Base-by-base conservation (phyloP, 2,888 invertebrate genomes). In the Cyclophora albipunctata region DNA sequence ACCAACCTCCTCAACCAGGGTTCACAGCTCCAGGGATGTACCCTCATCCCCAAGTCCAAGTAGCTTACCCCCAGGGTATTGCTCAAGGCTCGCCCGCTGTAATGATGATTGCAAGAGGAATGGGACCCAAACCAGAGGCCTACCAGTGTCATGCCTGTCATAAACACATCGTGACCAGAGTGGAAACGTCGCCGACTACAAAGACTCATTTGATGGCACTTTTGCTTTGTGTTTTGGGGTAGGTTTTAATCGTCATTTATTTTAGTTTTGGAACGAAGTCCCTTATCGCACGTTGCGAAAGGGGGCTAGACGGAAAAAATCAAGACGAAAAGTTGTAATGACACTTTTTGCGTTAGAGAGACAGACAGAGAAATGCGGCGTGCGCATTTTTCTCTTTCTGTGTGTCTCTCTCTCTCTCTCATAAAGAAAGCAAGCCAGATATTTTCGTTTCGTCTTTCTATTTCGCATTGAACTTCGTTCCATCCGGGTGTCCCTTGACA, bases 151-250 rank as follows among this genome's bases (percentile, higher is more conserved):
- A 75, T 2, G 80, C 80, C 2, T 91, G 91, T 53, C 78, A 83
- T 35, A 67, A 71, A 5, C 78, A 78, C 33, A 76, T 89, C 1
- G 66, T 83, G 7, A 90, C 90, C 0, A 78, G 80, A 37, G 66
- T 89, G 35, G 73, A 76, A 57, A 64, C 62, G 42, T 83, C 72
- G 52, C 64, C 90, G 3, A 81, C 86, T 0, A 78, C 83, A 4
- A 84, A 81, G 49, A 91, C 91, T 0, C 91, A 91, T 68, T 62
- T 91, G 5, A 80, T 89, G 53, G 91, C 91, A 4, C 54, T 84
- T 5, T 45, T 90, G 1, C 71, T 91, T 7, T 91, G 90, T 60
- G 34, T 81, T n/a, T 2, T 82, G 7, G 76, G 75, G 84, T 84
- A 63, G 71, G 78, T 68, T 49, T 42, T 5, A 7, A 7, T 40